A percentile compares a stretch with the other conserved stretches of the same genome.
These are phyloP conservation scores for Chaitophorus viminalis DNA, from an alignment of 2,888 invertebrate species.

Conservation along the genomic window DNA sequence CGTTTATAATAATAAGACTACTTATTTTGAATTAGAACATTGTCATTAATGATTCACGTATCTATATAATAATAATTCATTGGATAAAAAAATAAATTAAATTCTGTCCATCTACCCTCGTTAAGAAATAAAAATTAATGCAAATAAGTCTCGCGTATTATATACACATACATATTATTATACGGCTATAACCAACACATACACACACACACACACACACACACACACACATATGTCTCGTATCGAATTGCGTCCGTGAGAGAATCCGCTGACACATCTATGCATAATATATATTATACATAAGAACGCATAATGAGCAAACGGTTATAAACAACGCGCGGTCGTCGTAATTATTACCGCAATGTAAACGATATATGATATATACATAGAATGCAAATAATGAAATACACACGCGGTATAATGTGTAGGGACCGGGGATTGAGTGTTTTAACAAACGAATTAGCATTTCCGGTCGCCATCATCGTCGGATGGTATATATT, in stretches of 20 bases:
- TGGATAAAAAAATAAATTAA: slow-evolving; percentile 15
- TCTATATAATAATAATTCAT: background rate
- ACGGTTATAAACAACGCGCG: slow-evolving; percentile 32
- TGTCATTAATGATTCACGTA: no score
- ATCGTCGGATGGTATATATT: background rate
- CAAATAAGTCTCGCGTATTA: background rate
- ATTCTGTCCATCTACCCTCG: background rate
- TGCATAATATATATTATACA: background rate
- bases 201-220: background rate
- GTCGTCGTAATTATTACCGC: slow-evolving; percentile 3
- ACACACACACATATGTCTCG: background rate
- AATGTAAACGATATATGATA: background rate
- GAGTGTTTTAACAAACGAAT: slow-evolving; percentile 36
- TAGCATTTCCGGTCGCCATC: slow-evolving; percentile 27
- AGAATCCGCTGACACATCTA: slow-evolving; percentile 1
- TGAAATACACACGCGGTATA: background rate
- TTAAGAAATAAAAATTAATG: background rate
- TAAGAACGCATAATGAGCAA: slow-evolving; percentile 3
- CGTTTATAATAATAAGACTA: background rate
- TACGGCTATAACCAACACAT: no score
- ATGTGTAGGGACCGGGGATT: background rate
- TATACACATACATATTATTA: no score
- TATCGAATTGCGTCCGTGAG: slow-evolving; percentile 48
- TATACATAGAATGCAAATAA: background rate
- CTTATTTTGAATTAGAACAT: background rate